Conservation (phyloP, 2,797 vertebrate species). For the Synanceia verrucosa region DNA sequence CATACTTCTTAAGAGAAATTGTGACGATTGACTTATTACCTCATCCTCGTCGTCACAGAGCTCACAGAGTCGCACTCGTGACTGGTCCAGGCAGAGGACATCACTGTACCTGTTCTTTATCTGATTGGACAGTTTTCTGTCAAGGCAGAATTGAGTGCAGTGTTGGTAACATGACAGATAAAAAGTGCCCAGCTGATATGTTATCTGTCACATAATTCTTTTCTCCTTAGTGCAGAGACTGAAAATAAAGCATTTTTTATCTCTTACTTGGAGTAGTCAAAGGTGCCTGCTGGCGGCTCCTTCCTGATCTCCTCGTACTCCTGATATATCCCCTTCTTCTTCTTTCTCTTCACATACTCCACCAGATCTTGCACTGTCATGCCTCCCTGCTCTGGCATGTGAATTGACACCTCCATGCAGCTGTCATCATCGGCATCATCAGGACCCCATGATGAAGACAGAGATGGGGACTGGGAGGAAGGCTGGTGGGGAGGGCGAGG, state of each 20-base stretch:
- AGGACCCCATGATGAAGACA: conserved; percentile 70
- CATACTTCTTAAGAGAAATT: neutral
- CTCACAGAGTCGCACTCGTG: conserved; percentile 83
- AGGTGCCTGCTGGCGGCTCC: conserved; percentile 85
- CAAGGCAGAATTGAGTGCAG: conserved; percentile 10
- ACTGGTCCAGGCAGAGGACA: conserved; percentile 88
- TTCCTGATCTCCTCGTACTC: conserved; percentile 90
- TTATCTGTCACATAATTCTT: neutral
- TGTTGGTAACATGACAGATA: neutral
- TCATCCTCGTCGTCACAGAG: conserved; percentile 84
- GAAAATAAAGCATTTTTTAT: neutral
- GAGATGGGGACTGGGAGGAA: conserved; percentile 63
- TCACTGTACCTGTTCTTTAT: conserved; percentile 90
- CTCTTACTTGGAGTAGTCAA: conserved; percentile 88
- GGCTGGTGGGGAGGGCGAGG: conserved; percentile 76
- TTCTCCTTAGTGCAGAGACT: neutral
- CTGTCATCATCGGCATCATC: conserved; percentile 69
- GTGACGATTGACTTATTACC: conserved; percentile 57
- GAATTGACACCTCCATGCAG: conserved; percentile 78
- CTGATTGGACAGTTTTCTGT: conserved; percentile 87
- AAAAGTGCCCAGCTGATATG: neutral
- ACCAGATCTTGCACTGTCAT: conserved; percentile 84
- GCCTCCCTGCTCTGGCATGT: conserved; percentile 83
- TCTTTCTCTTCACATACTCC: conserved; percentile 84
- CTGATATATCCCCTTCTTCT: conserved; percentile 88